Conservation (phyloP, 2,113 vertebrate species). For the Vimba vimba region DNA sequence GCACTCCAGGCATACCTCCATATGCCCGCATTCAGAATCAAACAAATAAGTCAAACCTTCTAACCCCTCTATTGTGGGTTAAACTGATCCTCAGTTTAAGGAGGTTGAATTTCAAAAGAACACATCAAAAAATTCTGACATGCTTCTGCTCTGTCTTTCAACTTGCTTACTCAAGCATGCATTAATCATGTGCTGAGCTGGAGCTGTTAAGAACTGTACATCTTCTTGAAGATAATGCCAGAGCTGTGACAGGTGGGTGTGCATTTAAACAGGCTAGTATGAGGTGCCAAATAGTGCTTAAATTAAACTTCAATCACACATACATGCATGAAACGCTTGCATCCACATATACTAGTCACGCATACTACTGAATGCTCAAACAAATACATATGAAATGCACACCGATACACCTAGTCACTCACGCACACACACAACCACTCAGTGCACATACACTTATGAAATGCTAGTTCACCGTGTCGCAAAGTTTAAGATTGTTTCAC, state of each 20-base stretch:
- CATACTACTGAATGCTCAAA: too few species aligned
- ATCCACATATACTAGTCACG: too few species aligned
- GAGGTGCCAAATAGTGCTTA: too few species aligned
- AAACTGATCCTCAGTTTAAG: not conserved
- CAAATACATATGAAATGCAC: too few species aligned
- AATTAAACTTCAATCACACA: too few species aligned
- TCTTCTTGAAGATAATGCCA: constrained; percentile 13
- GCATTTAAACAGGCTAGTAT: not conserved
- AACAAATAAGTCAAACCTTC: not conserved
- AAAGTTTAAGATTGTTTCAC: too few species aligned
- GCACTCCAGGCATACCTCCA: not conserved
- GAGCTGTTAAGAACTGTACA: constrained; percentile 10
- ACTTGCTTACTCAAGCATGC: constrained; percentile 21
- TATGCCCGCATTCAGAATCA: not conserved
- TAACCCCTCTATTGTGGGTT: not conserved
- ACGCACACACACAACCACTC: too few species aligned
- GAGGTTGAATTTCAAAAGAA: not conserved
- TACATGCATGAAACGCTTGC: too few species aligned
- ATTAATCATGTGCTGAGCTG: not conserved
- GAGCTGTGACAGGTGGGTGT: not conserved
- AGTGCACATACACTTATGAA: too few species aligned
- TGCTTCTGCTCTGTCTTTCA: not conserved
- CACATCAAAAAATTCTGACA: not conserved
- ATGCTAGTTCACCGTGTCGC: too few species aligned
- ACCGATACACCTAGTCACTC: too few species aligned